Percentiles rank a stretch among this genome's conserved stretches.
phyloP scores from a whole-genome alignment of 2,797 vertebrate genomes.

The Sebastiscus tertius region DNA sequence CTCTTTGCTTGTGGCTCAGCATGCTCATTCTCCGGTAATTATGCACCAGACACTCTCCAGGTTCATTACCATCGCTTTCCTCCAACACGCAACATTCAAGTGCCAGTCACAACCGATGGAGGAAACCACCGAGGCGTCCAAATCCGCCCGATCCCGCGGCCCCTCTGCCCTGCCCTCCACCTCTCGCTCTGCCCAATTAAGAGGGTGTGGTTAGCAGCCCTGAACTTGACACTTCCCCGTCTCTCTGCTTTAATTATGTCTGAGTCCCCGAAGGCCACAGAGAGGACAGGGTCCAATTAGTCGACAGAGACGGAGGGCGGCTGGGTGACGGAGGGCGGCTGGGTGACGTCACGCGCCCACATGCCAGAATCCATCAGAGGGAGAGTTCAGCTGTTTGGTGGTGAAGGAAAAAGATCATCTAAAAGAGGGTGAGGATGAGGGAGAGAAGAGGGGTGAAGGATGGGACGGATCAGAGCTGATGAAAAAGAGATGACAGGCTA shows the following conservation, averaged over 20 bases:
- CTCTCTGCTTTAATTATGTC: slow-evolving; percentile 70
- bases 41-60: slow-evolving; percentile 51
- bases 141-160: slow-evolving; percentile 29
- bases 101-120: slow-evolving; percentile 50
- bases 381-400: slow-evolving; percentile 30
- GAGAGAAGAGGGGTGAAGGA: not conserved
- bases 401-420: slow-evolving; percentile 20
- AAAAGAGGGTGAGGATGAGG: slow-evolving; percentile 8
- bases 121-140: slow-evolving; percentile 40
- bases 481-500: slow-evolving; percentile 26
- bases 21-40: slow-evolving; percentile 41
- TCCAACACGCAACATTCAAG: slow-evolving; percentile 45
- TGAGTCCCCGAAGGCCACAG: slow-evolving; percentile 60
- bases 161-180: slow-evolving; percentile 52
- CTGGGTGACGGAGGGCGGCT: slow-evolving; percentile 30
- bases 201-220: slow-evolving; percentile 68
- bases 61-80: slow-evolving; percentile 66
- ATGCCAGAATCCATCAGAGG: slow-evolving; percentile 39
- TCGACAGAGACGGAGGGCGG: slow-evolving; percentile 23
- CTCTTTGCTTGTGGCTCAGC: slow-evolving; percentile 40
- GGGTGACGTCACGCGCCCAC: slow-evolving; percentile 42
- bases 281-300: slow-evolving; percentile 72
- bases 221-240: slow-evolving; percentile 61
- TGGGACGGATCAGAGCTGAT: slow-evolving; percentile 27
- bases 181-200: slow-evolving; percentile 68